phyloP scores from a whole-genome alignment of 1,140 invertebrate genomes.

The Penaeus vannamei region DNA sequence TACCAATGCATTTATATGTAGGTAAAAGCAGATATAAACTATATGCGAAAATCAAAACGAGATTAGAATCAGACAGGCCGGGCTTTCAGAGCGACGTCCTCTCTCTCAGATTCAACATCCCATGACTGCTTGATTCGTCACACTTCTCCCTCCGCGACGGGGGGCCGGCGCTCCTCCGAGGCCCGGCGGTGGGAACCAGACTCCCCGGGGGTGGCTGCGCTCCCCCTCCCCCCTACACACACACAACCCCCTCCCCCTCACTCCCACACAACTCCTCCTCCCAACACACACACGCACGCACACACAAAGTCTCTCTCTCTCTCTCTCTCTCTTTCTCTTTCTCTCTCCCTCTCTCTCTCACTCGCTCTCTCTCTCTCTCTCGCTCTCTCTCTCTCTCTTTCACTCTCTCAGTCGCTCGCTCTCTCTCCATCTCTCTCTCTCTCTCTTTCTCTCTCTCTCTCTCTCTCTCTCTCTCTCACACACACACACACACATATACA shows the following conservation, averaged over 20 bases:
- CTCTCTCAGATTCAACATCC: conserved; percentile 39
- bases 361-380: too few species aligned
- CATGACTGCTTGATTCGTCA: conserved; percentile 61
- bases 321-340: too few species aligned
- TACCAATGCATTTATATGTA: too few species aligned
- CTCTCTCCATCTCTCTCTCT: neutral
- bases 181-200: conserved; percentile 52
- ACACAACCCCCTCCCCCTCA: neutral
- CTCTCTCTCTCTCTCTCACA: neutral
- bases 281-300: too few species aligned
- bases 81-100: neutral
- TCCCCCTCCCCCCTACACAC: too few species aligned
- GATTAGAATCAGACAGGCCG: neutral
- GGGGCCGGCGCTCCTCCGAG: conserved; percentile 33
- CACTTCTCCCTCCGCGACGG: conserved; percentile 52
- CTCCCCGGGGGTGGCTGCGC: conserved; percentile 8
- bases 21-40: too few species aligned
- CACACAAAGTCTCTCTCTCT: too few species aligned
- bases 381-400: too few species aligned
- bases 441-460: neutral
- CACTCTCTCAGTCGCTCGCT: neutral
- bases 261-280: neutral
- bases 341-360: too few species aligned
- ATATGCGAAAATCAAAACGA: neutral
- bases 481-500: too few species aligned